Percentiles rank a stretch among this genome's conserved stretches.
Conservation (phyloP, 2,113 vertebrate genomes). For the Gadus chalcogrammus region DNA sequence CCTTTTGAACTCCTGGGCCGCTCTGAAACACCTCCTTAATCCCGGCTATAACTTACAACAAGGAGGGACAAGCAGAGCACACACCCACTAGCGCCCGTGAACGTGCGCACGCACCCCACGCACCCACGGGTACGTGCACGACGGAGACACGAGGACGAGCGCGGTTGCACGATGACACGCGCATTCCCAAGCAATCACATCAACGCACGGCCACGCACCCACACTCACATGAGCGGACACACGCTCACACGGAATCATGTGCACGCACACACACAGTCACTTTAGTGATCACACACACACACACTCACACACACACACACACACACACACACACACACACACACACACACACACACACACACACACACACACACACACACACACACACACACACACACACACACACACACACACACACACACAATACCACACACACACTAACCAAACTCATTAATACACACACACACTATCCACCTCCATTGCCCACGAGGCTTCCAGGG, state of each 20-base stretch:
- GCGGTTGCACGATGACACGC: too few species aligned
- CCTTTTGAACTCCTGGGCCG: neutral
- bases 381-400: too few species aligned
- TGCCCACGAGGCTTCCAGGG: too few species aligned
- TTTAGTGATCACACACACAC: neutral
- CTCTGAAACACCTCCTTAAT: slow-evolving; percentile 30
- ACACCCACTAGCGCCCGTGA: neutral
- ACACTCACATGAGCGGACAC: neutral
- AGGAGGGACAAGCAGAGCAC: slow-evolving; percentile 20
- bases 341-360: neutral
- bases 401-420: too few species aligned
- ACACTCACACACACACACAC: neutral
- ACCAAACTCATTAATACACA: too few species aligned
- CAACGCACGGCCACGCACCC: neutral
- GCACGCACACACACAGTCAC: neutral
- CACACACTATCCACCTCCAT: too few species aligned
- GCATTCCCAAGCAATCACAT: neutral
- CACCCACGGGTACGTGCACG: too few species aligned
- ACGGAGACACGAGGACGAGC: too few species aligned
- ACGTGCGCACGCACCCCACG: neutral
- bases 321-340: slow-evolving; percentile 23
- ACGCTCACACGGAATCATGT: too few species aligned
- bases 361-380: too few species aligned
- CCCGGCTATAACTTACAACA: neutral
- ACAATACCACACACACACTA: too few species aligned